These are phyloP conservation scores for Cataglyphis altisquamis DNA, from an alignment of 2,888 invertebrate genomes.

Conservation along the genomic window DNA sequence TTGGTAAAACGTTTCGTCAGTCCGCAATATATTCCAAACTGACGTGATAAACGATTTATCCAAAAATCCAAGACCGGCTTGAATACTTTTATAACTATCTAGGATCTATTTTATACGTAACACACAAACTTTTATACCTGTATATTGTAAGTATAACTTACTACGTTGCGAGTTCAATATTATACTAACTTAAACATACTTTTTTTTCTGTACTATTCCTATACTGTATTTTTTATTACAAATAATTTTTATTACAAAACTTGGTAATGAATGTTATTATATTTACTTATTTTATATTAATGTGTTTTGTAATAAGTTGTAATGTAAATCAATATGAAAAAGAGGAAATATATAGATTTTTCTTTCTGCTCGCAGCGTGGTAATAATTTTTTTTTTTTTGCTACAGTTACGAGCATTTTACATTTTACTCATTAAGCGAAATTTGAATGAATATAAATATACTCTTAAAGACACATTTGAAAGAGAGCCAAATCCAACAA, in stretches of 20 bases:
- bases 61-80: conserved; percentile 14
- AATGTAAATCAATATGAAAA: neutral
- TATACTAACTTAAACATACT: neutral
- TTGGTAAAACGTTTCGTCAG: conserved; percentile 24
- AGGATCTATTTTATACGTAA: conserved; percentile 45
- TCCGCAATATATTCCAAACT: conserved; percentile 37
- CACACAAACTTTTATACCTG: conserved; percentile 48
- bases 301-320: neutral
- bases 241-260: conserved; percentile 10
- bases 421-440: conserved; percentile 23
- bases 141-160: conserved; percentile 35
- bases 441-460: neutral
- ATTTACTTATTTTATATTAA: neutral
- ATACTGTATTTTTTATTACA: neutral
- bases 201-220: neutral
- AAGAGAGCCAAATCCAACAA: neutral
- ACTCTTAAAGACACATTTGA: neutral
- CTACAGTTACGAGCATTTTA: neutral
- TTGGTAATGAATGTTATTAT: neutral
- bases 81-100: conserved; percentile 8
- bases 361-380: conserved; percentile 18
- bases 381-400: neutral
- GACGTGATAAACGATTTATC: conserved; percentile 3
- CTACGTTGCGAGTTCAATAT: conserved; percentile 17
- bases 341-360: neutral